phyloP scores from a whole-genome alignment of 2,797 vertebrate species.

The Pipistrellus nathusii region DNA sequence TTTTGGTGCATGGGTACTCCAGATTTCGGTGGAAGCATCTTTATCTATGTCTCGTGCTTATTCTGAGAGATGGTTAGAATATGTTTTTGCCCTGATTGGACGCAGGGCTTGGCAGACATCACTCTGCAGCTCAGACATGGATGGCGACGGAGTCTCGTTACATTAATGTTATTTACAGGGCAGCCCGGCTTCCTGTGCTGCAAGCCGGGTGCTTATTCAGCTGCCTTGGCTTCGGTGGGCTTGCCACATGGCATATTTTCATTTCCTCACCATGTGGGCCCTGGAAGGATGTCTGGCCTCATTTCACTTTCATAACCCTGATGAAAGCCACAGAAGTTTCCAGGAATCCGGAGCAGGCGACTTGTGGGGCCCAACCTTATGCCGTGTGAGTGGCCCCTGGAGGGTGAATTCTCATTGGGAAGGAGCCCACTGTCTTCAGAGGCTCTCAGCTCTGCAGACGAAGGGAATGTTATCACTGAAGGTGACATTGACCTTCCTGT shows the following conservation, averaged over 20 bases:
- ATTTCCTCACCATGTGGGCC: slow-evolving; percentile 84
- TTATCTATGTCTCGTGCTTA: neutral
- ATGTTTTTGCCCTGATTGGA: slow-evolving; percentile 22
- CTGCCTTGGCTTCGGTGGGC: slow-evolving; percentile 83
- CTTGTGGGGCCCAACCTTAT: slow-evolving; percentile 78
- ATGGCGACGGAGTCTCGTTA: slow-evolving; percentile 83
- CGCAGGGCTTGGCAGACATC: slow-evolving; percentile 74
- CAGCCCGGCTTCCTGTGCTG: slow-evolving; percentile 83
- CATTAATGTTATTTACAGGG: slow-evolving; percentile 86
- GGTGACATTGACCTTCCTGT: neutral
- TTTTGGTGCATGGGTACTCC: neutral
- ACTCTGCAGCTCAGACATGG: slow-evolving; percentile 73
- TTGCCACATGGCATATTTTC: slow-evolving; percentile 78
- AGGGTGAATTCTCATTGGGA: slow-evolving; percentile 48
- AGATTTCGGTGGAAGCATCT: slow-evolving; percentile 38
- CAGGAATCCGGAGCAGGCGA: slow-evolving; percentile 57
- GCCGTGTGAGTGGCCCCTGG: neutral
- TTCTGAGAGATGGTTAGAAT: neutral
- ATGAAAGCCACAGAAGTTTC: slow-evolving; percentile 82
- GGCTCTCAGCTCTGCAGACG: neutral
- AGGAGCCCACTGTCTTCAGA: neutral
- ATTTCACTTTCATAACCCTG: slow-evolving; percentile 82
- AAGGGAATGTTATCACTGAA: neutral
- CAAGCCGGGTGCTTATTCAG: slow-evolving; percentile 87
- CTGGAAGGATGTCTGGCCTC: slow-evolving; percentile 81